These are phyloP conservation scores for Notodonta ziczac DNA, from an alignment of 2,888 invertebrate genomes.

Conservation along the genomic window DNA sequence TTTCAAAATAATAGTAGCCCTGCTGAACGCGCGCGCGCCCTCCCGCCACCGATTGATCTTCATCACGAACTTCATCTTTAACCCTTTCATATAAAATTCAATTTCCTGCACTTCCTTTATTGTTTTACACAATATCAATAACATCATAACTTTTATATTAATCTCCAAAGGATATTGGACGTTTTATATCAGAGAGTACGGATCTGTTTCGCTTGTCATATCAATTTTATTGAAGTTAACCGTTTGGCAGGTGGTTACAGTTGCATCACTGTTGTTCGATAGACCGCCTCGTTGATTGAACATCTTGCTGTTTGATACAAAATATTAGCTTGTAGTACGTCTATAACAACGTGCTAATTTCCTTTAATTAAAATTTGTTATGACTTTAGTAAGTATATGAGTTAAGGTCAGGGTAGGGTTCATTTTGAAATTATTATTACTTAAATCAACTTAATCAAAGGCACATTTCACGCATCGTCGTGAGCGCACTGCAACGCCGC, in stretches of 20 bases:
- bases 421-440: too few relatives aligned
- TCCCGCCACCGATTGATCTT: slow-evolving; percentile 29
- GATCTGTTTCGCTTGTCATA: background rate
- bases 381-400: background rate
- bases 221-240: background rate
- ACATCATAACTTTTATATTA: slow-evolving; percentile 3
- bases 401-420: too few relatives aligned
- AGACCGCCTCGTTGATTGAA: background rate
- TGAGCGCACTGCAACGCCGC: too few relatives aligned
- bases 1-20: slow-evolving; percentile 17
- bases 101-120: slow-evolving; percentile 33
- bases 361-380: background rate
- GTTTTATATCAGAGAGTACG: background rate
- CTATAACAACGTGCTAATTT: background rate
- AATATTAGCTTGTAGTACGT: background rate
- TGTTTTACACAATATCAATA: slow-evolving; percentile 26
- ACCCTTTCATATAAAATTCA: slow-evolving; percentile 45
- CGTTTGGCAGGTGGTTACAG: slow-evolving; percentile 5
- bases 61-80: slow-evolving; percentile 43
- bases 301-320: background rate
- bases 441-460: too few relatives aligned
- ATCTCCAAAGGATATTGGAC: background rate
- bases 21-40: slow-evolving; percentile 40
- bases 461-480: too few relatives aligned
- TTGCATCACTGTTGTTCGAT: slow-evolving; percentile 4